Conservation (phyloP, 2,113 vertebrate species). For the Leptosomus discolor region DNA sequence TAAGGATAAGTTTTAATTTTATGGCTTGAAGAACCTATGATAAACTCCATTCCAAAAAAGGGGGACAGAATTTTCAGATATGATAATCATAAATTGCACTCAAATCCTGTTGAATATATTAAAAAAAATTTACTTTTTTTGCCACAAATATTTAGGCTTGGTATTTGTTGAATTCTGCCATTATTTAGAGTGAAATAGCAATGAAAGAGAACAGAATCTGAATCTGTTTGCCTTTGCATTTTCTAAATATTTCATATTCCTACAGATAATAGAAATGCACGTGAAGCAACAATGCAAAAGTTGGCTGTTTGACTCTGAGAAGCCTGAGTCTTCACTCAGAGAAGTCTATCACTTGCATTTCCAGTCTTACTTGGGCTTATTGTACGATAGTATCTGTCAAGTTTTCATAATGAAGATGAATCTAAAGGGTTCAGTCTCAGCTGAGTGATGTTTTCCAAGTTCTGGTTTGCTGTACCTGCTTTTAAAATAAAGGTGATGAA, state of each 20-base stretch:
- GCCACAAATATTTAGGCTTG: background rate
- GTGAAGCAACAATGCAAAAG: background rate
- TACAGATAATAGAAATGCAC: background rate
- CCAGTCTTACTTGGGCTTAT: background rate
- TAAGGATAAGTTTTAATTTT: background rate
- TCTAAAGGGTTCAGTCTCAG: background rate
- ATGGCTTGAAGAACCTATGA: background rate
- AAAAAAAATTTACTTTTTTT: background rate
- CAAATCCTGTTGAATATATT: background rate
- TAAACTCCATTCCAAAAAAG: background rate
- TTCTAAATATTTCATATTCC: background rate
- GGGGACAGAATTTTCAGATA: background rate
- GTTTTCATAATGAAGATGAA: slow-evolving; percentile 57
- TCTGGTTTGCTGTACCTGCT: slow-evolving; percentile 16
- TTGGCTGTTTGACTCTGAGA: background rate
- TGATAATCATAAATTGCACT: background rate
- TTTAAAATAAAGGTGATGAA: slow-evolving; percentile 49
- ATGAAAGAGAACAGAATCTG: background rate
- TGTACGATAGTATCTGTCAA: slow-evolving; percentile 33
- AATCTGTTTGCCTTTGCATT: background rate
- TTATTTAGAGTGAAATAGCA: background rate
- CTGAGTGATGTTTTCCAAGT: slow-evolving; percentile 7
- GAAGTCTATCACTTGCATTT: background rate
- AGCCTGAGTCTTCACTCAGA: background rate
- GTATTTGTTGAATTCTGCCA: background rate